Conservation (phyloP, 2,797 vertebrate genomes). For the Myotis planiceps region DNA sequence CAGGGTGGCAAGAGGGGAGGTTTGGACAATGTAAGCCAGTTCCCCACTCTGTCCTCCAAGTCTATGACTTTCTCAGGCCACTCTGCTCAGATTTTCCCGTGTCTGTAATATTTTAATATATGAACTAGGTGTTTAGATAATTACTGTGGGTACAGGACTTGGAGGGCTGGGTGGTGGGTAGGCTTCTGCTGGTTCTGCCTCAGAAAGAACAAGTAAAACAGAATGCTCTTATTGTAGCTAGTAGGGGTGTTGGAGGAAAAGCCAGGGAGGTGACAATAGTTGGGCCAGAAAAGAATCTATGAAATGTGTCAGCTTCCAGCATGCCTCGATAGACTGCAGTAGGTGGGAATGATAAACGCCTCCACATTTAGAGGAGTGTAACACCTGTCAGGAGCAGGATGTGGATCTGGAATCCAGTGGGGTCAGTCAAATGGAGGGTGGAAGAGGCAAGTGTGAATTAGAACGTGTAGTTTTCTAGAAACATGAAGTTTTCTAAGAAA, state of each 20-base stretch:
- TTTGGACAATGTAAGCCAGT: neutral
- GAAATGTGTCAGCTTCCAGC: neutral
- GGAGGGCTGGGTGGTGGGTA: neutral
- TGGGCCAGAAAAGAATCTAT: neutral
- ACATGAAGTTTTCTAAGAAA: neutral
- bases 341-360: neutral
- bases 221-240: neutral
- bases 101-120: neutral
- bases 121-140: neutral
- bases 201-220: neutral
- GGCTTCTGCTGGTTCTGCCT: neutral
- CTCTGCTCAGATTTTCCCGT: neutral
- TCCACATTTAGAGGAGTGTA: neutral
- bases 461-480: neutral
- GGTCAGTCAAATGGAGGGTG: neutral
- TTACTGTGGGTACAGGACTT: neutral
- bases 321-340: neutral
- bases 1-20: neutral
- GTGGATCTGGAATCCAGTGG: neutral
- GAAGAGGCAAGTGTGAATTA: neutral
- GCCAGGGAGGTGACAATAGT: neutral
- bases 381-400: neutral
- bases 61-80: neutral
- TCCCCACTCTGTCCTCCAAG: neutral
- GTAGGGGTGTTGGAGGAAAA: neutral